Evolutionary conservation across 2,888 invertebrate species (phyloP).

Genomic region (Epinotia demarniana): DNA sequence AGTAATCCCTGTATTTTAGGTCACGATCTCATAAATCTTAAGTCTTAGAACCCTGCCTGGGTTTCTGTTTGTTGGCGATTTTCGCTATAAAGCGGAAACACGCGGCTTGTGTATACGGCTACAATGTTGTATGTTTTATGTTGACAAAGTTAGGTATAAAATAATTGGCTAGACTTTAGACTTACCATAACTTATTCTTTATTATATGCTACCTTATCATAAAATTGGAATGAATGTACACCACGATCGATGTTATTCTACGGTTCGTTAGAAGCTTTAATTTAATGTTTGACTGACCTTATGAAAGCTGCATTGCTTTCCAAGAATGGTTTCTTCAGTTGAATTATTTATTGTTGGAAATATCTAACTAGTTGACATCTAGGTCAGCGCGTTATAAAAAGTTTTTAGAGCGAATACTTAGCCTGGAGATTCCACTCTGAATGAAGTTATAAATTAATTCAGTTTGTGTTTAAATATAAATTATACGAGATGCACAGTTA

Average conservation of each 20-base stretch:
- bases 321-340: constrained; percentile 9
- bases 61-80: too few species aligned
- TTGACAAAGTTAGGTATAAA: too few species aligned
- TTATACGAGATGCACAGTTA: background rate
- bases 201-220: too few species aligned
- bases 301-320: constrained; percentile 8
- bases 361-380: constrained; percentile 25
- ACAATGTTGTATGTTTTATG: too few species aligned
- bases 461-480: constrained; percentile 6
- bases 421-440: constrained; percentile 9
- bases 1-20: too few species aligned
- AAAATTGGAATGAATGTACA: background rate
- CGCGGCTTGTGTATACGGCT: too few species aligned
- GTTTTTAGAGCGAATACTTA: constrained; percentile 18
- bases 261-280: background rate
- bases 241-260: background rate
- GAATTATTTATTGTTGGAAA: constrained; percentile 26
- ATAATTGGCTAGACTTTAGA: too few species aligned
- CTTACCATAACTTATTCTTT: too few species aligned
- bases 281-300: constrained; percentile 6
- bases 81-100: too few species aligned
- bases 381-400: constrained; percentile 25
- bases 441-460: constrained; percentile 23
- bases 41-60: too few species aligned
- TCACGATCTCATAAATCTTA: too few species aligned